phyloP scores from a whole-genome alignment of 2,113 vertebrate species.

The Pollimyrus isidori region DNA sequence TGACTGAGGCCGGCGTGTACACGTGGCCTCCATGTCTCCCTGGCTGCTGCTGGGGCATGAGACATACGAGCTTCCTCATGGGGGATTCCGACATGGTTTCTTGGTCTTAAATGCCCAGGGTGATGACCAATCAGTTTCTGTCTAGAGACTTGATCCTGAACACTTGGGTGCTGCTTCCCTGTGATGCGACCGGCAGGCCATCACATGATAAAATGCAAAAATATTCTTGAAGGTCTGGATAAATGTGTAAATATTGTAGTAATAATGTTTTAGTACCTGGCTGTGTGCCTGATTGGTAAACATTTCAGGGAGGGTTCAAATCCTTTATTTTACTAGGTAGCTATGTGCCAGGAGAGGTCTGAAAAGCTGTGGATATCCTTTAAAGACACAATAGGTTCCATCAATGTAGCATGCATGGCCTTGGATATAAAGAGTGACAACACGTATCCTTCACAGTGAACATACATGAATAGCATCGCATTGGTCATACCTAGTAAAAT shows the following conservation, averaged over 20 bases:
- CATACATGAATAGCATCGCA: neutral
- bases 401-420: neutral
- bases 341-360: neutral
- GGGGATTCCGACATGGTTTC: neutral
- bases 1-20: neutral
- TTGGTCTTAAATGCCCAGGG: neutral
- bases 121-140: neutral
- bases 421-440: neutral
- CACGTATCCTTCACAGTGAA: neutral
- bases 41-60: neutral
- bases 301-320: neutral
- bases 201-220: neutral
- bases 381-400: neutral
- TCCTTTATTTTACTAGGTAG: neutral
- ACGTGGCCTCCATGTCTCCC: neutral
- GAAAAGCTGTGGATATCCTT: neutral
- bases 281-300: neutral
- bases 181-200: neutral
- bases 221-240: neutral
- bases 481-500: neutral
- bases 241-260: neutral
- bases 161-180: neutral
- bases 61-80: neutral
- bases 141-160: neutral
- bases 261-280: neutral